Evolutionary conservation across 30 jellyfish, hydroid and myxozoan genomes (phyloP).

Genomic region (Nemopilema nomurai): DNA sequence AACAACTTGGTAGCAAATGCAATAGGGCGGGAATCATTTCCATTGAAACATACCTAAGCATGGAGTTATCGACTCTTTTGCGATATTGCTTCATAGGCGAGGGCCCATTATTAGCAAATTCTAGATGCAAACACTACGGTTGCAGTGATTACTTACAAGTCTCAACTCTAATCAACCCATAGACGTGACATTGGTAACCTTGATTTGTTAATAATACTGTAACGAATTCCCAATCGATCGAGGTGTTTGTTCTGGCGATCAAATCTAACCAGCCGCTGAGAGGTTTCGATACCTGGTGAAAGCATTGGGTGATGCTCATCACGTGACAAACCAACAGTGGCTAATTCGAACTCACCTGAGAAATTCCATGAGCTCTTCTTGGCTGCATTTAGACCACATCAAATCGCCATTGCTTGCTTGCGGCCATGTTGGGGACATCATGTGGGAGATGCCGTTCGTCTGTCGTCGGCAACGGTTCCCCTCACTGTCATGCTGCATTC

Average conservation of each 20-base stretch:
- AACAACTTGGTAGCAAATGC: too few species aligned
- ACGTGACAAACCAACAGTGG: not conserved
- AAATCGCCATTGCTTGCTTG: constrained; percentile 69
- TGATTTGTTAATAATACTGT: not conserved
- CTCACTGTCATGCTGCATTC: constrained; percentile 92
- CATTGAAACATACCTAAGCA: too few species aligned
- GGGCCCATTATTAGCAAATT: too few species aligned
- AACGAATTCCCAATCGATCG: not conserved
- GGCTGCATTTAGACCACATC: constrained; percentile 95
- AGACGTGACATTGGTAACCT: not conserved
- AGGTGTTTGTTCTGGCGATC: not conserved
- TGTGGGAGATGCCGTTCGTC: constrained; percentile 87
- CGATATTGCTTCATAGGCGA: too few species aligned
- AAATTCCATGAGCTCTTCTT: constrained; percentile 72
- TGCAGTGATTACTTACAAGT: too few species aligned
- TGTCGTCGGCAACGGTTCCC: constrained; percentile 77
- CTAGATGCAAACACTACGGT: too few species aligned
- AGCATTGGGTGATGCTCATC: not conserved
- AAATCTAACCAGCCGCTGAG: not conserved
- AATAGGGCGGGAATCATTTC: too few species aligned
- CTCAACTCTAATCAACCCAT: too few species aligned
- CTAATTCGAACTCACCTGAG: constrained; percentile 62
- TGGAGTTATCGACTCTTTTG: too few species aligned
- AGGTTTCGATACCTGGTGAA: not conserved
- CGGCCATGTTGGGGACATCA: constrained; percentile 98